These are phyloP conservation scores for Poeciliopsis infans DNA, from an alignment of 2,797 vertebrate species.

Conservation along the genomic window DNA sequence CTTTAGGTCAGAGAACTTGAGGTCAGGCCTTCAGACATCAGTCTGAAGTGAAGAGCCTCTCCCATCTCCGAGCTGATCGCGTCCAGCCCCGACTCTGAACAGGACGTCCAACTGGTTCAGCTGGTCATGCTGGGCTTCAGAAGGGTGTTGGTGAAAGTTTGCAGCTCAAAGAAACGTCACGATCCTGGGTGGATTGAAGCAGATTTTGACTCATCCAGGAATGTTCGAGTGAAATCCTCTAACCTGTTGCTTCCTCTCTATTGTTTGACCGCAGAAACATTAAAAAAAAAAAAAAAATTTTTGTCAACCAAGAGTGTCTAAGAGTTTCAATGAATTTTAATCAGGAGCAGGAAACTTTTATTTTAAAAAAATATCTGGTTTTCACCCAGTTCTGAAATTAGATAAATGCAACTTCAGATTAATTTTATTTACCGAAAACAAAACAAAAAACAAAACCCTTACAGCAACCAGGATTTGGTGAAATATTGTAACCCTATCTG, in stretches of 20 bases:
- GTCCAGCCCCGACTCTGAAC: conserved; percentile 12
- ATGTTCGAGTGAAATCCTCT: conserved; percentile 39
- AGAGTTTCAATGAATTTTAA: background rate
- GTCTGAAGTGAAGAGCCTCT: background rate
- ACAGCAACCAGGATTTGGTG: background rate
- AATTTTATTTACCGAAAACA: background rate
- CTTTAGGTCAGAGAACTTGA: background rate
- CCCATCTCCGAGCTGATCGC: conserved; percentile 14
- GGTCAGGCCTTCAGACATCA: background rate
- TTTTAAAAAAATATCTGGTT: background rate
- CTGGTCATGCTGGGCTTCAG: conserved; percentile 59
- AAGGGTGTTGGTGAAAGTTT: conserved; percentile 56
- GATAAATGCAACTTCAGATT: background rate
- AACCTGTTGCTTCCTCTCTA: background rate
- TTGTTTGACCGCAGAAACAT: background rate
- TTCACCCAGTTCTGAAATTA: background rate
- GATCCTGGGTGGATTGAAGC: conserved; percentile 25
- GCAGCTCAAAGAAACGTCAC: conserved; percentile 36
- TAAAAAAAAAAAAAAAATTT: background rate
- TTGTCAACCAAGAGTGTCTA: background rate
- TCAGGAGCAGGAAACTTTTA: background rate
- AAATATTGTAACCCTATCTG: background rate
- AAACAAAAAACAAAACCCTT: background rate
- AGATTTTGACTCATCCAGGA: conserved; percentile 18
- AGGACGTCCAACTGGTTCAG: conserved; percentile 61